phyloP scores from a whole-genome alignment of 1,140 invertebrate genomes.

The Paracyclopina nana region DNA sequence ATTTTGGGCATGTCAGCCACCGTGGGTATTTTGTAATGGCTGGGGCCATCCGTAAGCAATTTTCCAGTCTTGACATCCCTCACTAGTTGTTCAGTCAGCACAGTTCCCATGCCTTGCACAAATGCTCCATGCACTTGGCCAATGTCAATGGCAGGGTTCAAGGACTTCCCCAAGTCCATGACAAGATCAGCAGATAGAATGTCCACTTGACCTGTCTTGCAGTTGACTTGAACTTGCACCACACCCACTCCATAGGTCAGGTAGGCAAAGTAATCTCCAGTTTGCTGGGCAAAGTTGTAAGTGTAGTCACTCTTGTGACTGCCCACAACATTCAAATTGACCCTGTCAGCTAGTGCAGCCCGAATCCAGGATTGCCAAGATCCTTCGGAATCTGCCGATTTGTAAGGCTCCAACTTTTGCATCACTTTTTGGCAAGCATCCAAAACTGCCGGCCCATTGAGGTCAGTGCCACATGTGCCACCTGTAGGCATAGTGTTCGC shows the following conservation, averaged over 20 bases:
- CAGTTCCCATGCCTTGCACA: slow-evolving; percentile 25
- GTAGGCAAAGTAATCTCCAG: slow-evolving; percentile 23
- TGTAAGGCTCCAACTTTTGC: slow-evolving; percentile 7
- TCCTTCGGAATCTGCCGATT: slow-evolving; percentile 10
- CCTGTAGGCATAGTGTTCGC: slow-evolving; percentile 82
- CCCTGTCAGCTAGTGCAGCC: slow-evolving; percentile 15
- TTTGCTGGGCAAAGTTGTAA: slow-evolving; percentile 20
- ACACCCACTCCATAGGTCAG: slow-evolving; percentile 25
- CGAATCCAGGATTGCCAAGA: slow-evolving; percentile 16
- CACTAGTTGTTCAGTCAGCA: slow-evolving; percentile 21
- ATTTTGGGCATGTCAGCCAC: slow-evolving; percentile 37
- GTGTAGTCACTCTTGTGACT: slow-evolving; percentile 17
- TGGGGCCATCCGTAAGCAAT: slow-evolving; percentile 58
- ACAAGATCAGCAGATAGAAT: slow-evolving; percentile 22
- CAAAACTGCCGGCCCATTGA: slow-evolving; percentile 83
- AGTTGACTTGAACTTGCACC: slow-evolving; percentile 32
- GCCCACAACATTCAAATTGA: slow-evolving; percentile 19
- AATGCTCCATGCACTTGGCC: slow-evolving; percentile 30
- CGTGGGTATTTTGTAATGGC: slow-evolving; percentile 77
- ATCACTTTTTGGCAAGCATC: slow-evolving; percentile 23
- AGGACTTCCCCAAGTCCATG: slow-evolving; percentile 21
- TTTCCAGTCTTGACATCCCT: neutral
- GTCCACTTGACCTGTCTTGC: slow-evolving; percentile 31
- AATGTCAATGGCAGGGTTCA: slow-evolving; percentile 25
- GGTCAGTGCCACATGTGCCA: slow-evolving; percentile 68